phyloP scores from a whole-genome alignment of 2,113 vertebrate genomes.

The Manacus vitellinus region DNA sequence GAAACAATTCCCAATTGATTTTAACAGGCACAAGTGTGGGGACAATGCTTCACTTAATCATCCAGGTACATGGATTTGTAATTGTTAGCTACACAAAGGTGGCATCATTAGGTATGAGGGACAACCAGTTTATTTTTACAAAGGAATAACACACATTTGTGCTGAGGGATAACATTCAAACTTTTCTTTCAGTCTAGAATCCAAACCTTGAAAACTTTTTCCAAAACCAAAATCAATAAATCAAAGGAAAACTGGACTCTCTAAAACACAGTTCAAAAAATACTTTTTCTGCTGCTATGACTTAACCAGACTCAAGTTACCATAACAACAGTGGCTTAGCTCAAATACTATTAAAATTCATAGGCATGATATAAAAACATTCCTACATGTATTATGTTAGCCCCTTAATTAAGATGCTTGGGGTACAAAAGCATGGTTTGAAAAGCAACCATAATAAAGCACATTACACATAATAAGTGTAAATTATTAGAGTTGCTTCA shows the following conservation, averaged over 20 bases:
- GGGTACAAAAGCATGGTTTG: neutral
- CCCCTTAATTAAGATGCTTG: neutral
- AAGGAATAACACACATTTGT: neutral
- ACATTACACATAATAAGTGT: neutral
- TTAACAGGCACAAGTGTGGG: neutral
- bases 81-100: neutral
- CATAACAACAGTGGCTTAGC: neutral
- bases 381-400: neutral
- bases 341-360: neutral
- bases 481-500: conserved; percentile 19
- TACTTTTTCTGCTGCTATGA: neutral
- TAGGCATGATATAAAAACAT: neutral
- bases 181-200: neutral
- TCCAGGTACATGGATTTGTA: neutral
- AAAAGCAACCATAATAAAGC: neutral
- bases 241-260: neutral
- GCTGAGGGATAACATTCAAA: neutral
- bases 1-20: neutral
- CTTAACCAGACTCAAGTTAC: neutral
- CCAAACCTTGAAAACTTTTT: neutral
- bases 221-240: neutral
- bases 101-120: neutral
- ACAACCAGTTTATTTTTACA: neutral
- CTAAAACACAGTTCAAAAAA: neutral
- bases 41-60: neutral